phyloP scores from a whole-genome alignment of 2,797 vertebrate genomes.

The Danio tinwini region DNA sequence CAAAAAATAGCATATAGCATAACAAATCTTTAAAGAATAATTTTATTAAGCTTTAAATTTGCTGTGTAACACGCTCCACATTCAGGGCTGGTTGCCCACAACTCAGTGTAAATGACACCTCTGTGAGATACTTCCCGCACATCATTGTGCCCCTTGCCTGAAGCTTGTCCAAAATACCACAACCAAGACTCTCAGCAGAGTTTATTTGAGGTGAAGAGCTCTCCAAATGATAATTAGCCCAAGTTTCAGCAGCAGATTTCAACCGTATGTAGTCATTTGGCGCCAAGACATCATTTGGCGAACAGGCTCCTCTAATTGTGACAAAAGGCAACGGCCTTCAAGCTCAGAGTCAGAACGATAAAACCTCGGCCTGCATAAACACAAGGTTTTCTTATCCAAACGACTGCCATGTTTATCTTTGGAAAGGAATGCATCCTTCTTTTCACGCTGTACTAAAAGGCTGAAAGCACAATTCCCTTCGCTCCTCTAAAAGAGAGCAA shows the following conservation, averaged over 20 bases:
- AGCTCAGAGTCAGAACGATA: constrained; percentile 41
- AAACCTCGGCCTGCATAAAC: constrained; percentile 44
- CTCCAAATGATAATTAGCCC: constrained; percentile 16
- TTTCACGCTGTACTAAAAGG: constrained; percentile 49
- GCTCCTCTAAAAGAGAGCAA: background rate
- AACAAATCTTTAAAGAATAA: constrained; percentile 21
- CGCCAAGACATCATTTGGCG: constrained; percentile 3
- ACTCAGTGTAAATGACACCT: constrained; percentile 59
- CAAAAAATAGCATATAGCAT: no score
- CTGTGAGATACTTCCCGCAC: constrained; percentile 41
- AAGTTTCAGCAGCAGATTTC: background rate
- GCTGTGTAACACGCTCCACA: constrained; percentile 31
- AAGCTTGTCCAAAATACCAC: constrained; percentile 33
- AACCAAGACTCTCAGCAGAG: constrained; percentile 15
- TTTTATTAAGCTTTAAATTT: constrained; percentile 18
- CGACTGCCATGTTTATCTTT: constrained; percentile 64
- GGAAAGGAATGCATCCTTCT: constrained; percentile 62
- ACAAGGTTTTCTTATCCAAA: constrained; percentile 62
- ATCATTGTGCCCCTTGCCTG: constrained; percentile 20
- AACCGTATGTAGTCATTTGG: background rate
- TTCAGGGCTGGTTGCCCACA: constrained; percentile 37
- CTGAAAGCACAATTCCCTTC: constrained; percentile 20
- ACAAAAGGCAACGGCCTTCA: constrained; percentile 54
- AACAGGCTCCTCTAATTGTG: constrained; percentile 58
- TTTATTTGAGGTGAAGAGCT: constrained; percentile 30